These are phyloP conservation scores for Nemotelus nigrinus DNA, from an alignment of 2,888 invertebrate species.

Conservation along the genomic window DNA sequence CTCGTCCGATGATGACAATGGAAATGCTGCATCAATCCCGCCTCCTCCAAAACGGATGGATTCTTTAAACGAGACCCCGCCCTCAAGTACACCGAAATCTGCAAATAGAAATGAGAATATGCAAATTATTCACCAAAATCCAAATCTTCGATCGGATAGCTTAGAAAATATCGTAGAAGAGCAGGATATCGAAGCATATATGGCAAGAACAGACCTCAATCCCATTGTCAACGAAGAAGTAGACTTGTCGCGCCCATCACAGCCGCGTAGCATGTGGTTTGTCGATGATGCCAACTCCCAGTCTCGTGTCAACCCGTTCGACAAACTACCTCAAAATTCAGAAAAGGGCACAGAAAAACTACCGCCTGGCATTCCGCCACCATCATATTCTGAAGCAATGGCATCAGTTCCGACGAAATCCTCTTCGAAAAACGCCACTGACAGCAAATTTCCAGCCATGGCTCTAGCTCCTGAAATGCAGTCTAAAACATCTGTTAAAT, in stretches of 20 bases:
- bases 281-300: slow-evolving; percentile 50
- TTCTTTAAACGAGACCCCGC: slow-evolving; percentile 33
- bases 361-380: slow-evolving; percentile 56
- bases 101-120: slow-evolving; percentile 43
- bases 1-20: slow-evolving; percentile 65
- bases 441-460: slow-evolving; percentile 29
- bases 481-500: slow-evolving; percentile 47
- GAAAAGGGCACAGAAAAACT: slow-evolving; percentile 7
- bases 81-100: background rate
- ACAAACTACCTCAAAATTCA: background rate
- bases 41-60: slow-evolving; percentile 45
- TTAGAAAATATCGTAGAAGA: slow-evolving; percentile 60
- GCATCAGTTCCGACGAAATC: slow-evolving; percentile 48
- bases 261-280: slow-evolving; percentile 60
- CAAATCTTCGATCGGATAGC: slow-evolving; percentile 59
- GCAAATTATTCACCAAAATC: slow-evolving; percentile 62
- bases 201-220: slow-evolving; percentile 45
- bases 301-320: slow-evolving; percentile 40
- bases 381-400: slow-evolving; percentile 63
- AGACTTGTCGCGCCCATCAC: slow-evolving; percentile 56
- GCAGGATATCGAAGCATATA: slow-evolving; percentile 47
- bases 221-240: slow-evolving; percentile 47
- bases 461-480: slow-evolving; percentile 38
- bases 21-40: slow-evolving; percentile 51
- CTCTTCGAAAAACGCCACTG: slow-evolving; percentile 13